Percentiles rank a stretch among this genome's conserved stretches.
Evolutionary conservation across 2,888 invertebrate genomes (phyloP).

Genomic region (Myathropa florea): DNA sequence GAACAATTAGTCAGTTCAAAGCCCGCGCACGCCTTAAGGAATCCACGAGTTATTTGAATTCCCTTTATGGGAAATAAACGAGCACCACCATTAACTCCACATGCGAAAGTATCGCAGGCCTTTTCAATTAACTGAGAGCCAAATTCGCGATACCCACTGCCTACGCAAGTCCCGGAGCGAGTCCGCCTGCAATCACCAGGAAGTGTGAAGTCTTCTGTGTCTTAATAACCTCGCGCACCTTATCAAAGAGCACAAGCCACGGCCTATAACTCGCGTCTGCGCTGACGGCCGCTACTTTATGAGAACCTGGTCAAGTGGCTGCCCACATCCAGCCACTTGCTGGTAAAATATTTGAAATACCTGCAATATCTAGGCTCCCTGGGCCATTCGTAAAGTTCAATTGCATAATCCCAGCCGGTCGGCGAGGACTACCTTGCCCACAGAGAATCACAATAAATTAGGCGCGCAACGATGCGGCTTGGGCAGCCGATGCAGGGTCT

Average conservation of each 20-base stretch:
- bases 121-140: neutral
- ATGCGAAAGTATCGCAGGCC: neutral
- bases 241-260: neutral
- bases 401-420: neutral
- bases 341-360: neutral
- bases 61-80: neutral
- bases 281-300: neutral
- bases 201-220: neutral
- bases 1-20: neutral
- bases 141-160: neutral
- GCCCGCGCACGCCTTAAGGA: neutral
- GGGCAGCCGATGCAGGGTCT: neutral
- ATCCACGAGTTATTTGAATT: neutral
- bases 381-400: neutral
- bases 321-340: neutral
- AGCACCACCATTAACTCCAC: neutral
- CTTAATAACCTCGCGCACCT: neutral
- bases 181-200: neutral
- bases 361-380: neutral
- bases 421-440: neutral
- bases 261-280: neutral
- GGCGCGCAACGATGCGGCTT: neutral
- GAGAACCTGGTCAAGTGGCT: neutral
- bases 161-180: neutral
- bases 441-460: constrained; percentile 39